Base-by-base conservation (phyloP, 1,140 invertebrate genomes). In the Brachionus koreanus region DNA sequence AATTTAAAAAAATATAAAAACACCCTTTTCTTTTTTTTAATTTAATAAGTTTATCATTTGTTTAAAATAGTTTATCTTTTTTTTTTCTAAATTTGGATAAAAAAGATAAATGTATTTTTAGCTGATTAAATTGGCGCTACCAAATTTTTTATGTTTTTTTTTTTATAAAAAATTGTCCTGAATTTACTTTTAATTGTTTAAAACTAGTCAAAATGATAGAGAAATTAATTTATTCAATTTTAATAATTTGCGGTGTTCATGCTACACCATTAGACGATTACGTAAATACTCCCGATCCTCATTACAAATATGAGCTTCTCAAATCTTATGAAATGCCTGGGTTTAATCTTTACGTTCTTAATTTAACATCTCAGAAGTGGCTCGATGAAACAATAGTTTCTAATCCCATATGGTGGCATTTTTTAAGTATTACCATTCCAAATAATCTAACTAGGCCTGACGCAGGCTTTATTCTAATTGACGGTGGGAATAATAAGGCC, bases 361-460 rank as follows among this genome's bases (percentile, higher is more conserved):
- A 86, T 61, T 84, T 86, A 84, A 86, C 86, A 5, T 86, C 86
- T 69, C 86, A 86, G 52, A 86, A 84, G 74, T 86, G 86, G 86
- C 84, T 84, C 76, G 65, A 84, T 61, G 85, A 85, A 63, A 83
- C 82, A 19, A 82, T 84, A 16, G 46, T 83, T 10, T 82, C 82
- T 33, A 84, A 83, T 13, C 85, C 86, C 3, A 83, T 86, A 16
- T 87, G 86, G 86, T 87, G 85, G 84, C 86, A 87, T 76, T 85
- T 85, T 82, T 37, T 87, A 49, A 82, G 72, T 6, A 83, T 87
- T 3, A 85, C 84, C 0, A 84, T 87, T 7, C 86, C 86, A 3
- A 84, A 86, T 52, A 84, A 84, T 12, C 42, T 86, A 0, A 82
- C 39, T 0, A 43, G 84, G 35, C 61, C 82, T 0, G 83, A 86